Conservation (phyloP, 2,113 vertebrate genomes). For the Sialia sialis region DNA sequence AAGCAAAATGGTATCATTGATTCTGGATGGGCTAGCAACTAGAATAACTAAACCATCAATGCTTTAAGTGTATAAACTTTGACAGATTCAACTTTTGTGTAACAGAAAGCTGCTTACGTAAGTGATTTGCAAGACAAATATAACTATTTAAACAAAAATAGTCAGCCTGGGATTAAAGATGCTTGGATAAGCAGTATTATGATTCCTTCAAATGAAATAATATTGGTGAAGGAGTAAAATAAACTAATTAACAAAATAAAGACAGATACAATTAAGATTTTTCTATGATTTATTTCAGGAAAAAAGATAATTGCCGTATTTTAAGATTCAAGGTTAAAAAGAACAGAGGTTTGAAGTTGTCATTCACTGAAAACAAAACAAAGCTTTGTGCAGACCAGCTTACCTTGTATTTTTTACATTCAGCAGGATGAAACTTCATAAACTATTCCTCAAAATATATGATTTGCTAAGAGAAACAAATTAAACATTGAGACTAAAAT, state of each 20-base stretch:
- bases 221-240: background rate
- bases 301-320: background rate
- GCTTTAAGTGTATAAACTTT: background rate
- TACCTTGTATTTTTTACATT: background rate
- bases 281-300: background rate
- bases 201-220: background rate
- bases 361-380: background rate
- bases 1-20: background rate
- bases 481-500: background rate
- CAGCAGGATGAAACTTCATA: background rate
- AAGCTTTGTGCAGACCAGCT: background rate
- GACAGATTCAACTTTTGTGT: background rate
- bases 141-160: background rate
- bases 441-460: background rate
- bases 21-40: background rate
- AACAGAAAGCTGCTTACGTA: background rate
- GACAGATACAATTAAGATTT: background rate
- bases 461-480: background rate
- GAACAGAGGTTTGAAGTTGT: background rate
- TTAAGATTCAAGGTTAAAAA: background rate
- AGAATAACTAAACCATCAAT: background rate
- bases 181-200: background rate
- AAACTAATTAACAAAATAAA: background rate
- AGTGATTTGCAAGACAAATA: background rate
- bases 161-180: background rate